These are phyloP conservation scores for Nebria brevicollis DNA, from an alignment of 2,888 invertebrate genomes.

Conservation along the genomic window DNA sequence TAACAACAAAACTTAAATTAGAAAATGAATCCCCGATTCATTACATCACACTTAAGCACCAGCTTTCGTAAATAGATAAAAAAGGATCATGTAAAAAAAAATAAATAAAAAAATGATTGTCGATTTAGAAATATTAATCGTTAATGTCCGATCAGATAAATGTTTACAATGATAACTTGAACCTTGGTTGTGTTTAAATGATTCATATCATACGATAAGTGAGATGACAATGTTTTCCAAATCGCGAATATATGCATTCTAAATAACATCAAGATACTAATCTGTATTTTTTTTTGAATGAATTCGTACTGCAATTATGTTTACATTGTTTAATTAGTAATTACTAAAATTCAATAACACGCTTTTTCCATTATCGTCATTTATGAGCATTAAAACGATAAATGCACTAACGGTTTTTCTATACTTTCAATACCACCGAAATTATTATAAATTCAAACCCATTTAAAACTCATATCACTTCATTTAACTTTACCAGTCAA, in stretches of 20 bases:
- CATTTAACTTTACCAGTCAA: no score
- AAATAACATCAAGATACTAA: no score
- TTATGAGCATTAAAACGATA: not conserved
- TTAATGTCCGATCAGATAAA: not conserved
- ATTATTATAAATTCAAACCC: no score
- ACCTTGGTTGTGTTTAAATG: not conserved
- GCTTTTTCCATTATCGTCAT: not conserved
- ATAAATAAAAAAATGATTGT: not conserved
- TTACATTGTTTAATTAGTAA: not conserved
- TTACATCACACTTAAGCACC: not conserved
- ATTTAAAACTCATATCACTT: no score
- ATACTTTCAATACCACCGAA: no score
- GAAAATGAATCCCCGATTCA: no score
- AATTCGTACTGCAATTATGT: not conserved
- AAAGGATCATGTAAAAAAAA: not conserved
- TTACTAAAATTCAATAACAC: not conserved
- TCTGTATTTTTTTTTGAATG: not conserved
- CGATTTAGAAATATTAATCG: constrained; percentile 3
- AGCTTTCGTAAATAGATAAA: not conserved
- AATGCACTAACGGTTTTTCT: not conserved
- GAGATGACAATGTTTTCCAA: no score
- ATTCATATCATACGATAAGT: no score
- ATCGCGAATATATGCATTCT: no score
- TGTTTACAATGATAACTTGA: not conserved
- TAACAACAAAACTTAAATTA: no score